These are phyloP conservation scores for Drosophila mimica DNA, from an alignment of 2,888 invertebrate species.

Conservation along the genomic window DNA sequence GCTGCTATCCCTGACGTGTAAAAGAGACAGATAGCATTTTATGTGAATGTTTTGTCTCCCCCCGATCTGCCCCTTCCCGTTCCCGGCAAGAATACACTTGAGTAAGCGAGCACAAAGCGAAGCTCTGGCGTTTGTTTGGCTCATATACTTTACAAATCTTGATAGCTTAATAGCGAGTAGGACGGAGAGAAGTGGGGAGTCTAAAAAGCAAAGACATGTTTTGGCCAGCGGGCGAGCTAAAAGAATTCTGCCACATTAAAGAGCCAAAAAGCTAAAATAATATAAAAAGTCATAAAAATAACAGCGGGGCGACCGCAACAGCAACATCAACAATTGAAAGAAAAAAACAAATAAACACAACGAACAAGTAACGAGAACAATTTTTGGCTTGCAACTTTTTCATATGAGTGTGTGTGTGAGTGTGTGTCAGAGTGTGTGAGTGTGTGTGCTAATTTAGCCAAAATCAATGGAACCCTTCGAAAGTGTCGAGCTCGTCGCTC, in stretches of 20 bases:
- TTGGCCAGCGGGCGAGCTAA: conserved; percentile 70
- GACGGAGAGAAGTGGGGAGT: conserved; percentile 15
- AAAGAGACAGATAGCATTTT: conserved; percentile 77
- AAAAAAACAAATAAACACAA: conserved; percentile 3
- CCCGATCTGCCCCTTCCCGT: not conserved
- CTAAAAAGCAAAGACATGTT: conserved; percentile 76
- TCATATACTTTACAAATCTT: conserved; percentile 83
- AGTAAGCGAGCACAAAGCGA: conserved; percentile 58
- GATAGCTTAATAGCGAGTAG: conserved; percentile 78
- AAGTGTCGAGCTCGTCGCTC: conserved; percentile 28
- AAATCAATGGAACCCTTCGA: conserved; percentile 74
- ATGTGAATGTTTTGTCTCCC: conserved; percentile 37
- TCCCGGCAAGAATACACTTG: conserved; percentile 46
- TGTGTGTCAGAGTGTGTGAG: conserved; percentile 22
- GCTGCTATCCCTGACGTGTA: conserved; percentile 58
- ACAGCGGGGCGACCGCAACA: conserved; percentile 61
- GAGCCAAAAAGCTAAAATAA: conserved; percentile 66
- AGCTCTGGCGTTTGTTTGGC: conserved; percentile 67
- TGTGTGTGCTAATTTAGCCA: conserved; percentile 75
- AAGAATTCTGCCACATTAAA: conserved; percentile 63
- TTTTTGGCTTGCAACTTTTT: conserved; percentile 22
- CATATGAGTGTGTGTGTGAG: conserved; percentile 18
- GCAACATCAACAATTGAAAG: conserved; percentile 3
- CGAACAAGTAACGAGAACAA: conserved; percentile 18
- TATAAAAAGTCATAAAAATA: conserved; percentile 77